These are phyloP conservation scores for Rhagonycha fulva DNA, from an alignment of 2,888 invertebrate species.

Conservation along the genomic window DNA sequence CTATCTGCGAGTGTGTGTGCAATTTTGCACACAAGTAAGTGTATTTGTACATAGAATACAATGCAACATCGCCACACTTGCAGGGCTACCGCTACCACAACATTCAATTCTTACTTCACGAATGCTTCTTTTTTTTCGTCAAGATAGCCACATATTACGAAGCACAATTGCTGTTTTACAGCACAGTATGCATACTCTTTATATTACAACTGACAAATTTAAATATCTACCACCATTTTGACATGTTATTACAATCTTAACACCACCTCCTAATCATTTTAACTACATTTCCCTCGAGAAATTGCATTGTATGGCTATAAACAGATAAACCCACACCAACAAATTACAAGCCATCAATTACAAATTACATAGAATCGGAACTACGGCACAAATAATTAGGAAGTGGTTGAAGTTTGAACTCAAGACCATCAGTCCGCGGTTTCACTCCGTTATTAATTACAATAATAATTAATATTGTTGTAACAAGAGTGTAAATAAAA, in stretches of 20 bases:
- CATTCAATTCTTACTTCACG: constrained; percentile 44
- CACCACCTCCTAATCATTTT: neutral
- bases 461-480: neutral
- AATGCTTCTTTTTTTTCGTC: constrained; percentile 16
- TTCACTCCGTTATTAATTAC: no score
- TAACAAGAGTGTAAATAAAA: neutral
- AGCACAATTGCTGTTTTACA: constrained; percentile 24
- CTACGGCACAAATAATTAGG: no score
- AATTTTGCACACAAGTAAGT: constrained; percentile 52
- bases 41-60: constrained; percentile 51
- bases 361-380: no score
- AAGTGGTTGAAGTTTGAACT: no score
- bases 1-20: constrained; percentile 55
- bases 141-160: constrained; percentile 18
- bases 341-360: no score
- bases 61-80: constrained; percentile 57
- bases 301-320: neutral
- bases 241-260: neutral
- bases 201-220: neutral
- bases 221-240: neutral
- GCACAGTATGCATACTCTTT: constrained; percentile 23
- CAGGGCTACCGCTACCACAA: constrained; percentile 58
- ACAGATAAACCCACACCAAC: no score
- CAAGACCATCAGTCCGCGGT: no score
- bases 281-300: neutral